Percentiles rank a stretch among this genome's conserved stretches.
These are phyloP conservation scores for Bubo scandiacus DNA, from an alignment of 2,113 vertebrate genomes.

Conservation along the genomic window DNA sequence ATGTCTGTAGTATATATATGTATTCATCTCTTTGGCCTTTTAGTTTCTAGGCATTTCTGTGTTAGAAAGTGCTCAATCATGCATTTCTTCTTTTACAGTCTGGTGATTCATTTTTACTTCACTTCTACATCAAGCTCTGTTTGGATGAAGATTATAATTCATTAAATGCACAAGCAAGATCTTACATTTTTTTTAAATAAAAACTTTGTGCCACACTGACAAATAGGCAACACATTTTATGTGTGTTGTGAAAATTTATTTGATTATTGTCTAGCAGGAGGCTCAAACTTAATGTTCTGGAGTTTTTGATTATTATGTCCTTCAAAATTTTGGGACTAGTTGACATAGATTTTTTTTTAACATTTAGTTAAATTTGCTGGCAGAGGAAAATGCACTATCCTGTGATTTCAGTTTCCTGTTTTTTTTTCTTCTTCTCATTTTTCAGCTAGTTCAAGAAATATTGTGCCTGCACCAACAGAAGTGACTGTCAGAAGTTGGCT, in stretches of 20 bases:
- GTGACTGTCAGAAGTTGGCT: not conserved
- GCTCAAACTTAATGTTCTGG: not conserved
- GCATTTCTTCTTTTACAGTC: not conserved
- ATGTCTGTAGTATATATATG: accelerated
- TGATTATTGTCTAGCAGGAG: not conserved
- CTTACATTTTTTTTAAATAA: not conserved
- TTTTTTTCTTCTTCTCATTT: not conserved
- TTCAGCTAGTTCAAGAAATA: not conserved
- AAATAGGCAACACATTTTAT: not conserved
- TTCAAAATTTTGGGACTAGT: not conserved
- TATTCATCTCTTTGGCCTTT: not conserved
- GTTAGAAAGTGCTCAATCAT: not conserved
- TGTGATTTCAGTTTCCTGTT: not conserved
- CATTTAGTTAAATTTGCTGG: not conserved
- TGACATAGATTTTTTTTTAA: not conserved
- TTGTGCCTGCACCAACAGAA: not conserved
- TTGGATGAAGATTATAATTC: not conserved
- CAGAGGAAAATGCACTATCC: not conserved
- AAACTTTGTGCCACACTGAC: not conserved
- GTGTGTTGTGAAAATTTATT: not conserved
- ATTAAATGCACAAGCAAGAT: accelerated
- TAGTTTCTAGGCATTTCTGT: not conserved
- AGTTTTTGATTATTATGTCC: not conserved
- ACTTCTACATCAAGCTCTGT: not conserved
- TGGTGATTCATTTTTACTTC: not conserved